phyloP scores from a whole-genome alignment of 2,888 invertebrate genomes.

The Allacma fusca region DNA sequence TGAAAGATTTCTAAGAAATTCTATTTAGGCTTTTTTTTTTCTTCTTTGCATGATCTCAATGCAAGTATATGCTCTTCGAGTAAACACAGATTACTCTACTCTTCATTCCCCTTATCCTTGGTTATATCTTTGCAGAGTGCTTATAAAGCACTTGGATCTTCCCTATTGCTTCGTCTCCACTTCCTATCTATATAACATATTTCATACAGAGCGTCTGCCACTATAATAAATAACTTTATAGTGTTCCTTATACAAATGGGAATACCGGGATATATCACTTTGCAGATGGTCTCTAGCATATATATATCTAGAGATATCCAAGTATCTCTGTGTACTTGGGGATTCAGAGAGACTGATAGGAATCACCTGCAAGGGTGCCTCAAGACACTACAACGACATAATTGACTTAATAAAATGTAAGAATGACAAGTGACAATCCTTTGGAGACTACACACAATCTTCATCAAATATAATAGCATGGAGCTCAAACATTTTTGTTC shows the following conservation, averaged over 20 bases:
- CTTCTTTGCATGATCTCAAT: too few relatives aligned
- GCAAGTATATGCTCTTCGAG: too few relatives aligned
- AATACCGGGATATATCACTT: too few relatives aligned
- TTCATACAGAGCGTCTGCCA: too few relatives aligned
- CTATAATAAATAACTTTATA: too few relatives aligned
- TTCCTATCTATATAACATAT: too few relatives aligned
- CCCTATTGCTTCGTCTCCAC: too few relatives aligned
- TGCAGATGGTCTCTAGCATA: not conserved
- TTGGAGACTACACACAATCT: not conserved
- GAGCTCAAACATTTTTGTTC: not conserved
- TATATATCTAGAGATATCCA: not conserved
- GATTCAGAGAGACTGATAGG: not conserved
- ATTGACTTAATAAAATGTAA: conserved; percentile 16
- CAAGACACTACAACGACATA: not conserved
- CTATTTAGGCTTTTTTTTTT: conserved; percentile 3
- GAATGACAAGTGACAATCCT: conserved; percentile 16
- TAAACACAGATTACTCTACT: too few relatives aligned
- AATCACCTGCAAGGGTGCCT: not conserved
- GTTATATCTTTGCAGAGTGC: too few relatives aligned
- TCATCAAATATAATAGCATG: not conserved
- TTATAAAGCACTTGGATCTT: too few relatives aligned
- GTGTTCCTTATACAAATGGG: too few relatives aligned
- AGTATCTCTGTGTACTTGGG: not conserved
- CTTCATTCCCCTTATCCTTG: too few relatives aligned
- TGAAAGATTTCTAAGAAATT: conserved; percentile 10